phyloP scores from a whole-genome alignment of 2,888 invertebrate species.

The Tipula unca region DNA sequence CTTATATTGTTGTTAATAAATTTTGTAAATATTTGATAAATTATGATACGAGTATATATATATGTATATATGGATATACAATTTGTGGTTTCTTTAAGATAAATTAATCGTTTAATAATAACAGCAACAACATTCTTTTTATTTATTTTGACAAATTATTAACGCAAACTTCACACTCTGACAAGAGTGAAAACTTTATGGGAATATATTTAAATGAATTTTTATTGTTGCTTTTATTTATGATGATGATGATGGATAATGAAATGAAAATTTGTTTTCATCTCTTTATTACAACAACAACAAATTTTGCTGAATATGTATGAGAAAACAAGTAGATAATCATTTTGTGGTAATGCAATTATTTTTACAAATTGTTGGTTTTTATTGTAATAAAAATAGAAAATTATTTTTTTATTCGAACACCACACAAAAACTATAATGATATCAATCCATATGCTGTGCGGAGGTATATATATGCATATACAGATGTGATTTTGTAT shows the following conservation, averaged over 20 bases:
- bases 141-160: background rate
- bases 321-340: background rate
- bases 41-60: too few relatives aligned
- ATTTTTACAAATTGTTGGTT: background rate
- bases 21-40: background rate
- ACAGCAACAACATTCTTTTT: background rate
- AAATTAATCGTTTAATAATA: background rate
- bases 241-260: background rate
- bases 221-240: background rate
- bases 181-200: background rate
- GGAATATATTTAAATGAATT: background rate
- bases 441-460: background rate
- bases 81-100: background rate
- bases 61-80: background rate
- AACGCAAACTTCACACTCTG: background rate
- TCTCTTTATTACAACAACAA: background rate
- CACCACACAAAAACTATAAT: background rate
- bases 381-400: background rate
- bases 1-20: background rate
- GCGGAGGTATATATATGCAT: background rate
- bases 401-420: background rate
- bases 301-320: background rate
- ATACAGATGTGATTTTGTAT: background rate
- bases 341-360: slow-evolving; percentile 14
- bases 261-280: background rate